A percentile compares a stretch with the other conserved stretches of the same genome.
Evolutionary conservation across 2,888 invertebrate species (phyloP).

Genomic region (Lasioglossum oenotherae): DNA sequence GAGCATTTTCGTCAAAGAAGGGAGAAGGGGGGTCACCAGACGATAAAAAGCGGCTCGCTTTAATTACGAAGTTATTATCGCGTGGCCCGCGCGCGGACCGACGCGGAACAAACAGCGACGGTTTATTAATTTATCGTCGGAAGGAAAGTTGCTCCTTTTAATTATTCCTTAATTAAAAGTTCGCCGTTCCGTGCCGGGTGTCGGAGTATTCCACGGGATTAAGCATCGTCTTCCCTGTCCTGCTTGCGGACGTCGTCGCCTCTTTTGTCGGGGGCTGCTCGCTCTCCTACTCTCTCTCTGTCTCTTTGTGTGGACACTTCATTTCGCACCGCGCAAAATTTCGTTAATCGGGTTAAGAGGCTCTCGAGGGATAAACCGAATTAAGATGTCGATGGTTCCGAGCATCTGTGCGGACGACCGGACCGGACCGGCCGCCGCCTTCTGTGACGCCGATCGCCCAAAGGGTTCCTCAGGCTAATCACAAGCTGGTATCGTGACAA

Average conservation of each 20-base stretch:
- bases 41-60: conserved; percentile 63
- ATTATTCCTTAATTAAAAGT: conserved; percentile 81
- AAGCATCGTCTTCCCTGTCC: conserved; percentile 49
- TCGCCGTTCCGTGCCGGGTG: conserved; percentile 30
- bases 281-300: not conserved
- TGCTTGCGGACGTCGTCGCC: conserved; percentile 7
- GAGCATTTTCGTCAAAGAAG: not conserved
- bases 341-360: conserved; percentile 65
- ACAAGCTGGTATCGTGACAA: not conserved
- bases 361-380: conserved; percentile 41
- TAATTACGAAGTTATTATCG: conserved; percentile 80
- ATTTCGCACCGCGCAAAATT: conserved; percentile 53
- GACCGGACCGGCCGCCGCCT: not conserved
- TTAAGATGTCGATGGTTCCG: conserved; percentile 31
- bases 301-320: conserved; percentile 41
- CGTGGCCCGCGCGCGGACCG: not conserved
- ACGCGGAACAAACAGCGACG: conserved; percentile 61
- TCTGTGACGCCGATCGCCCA: not conserved
- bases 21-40: not conserved
- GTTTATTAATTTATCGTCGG: conserved; percentile 82
- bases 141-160: conserved; percentile 76
- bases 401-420: not conserved
- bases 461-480: not conserved
- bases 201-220: conserved; percentile 62
- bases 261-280: not conserved